Evolutionary conservation across 2,113 vertebrate genomes (phyloP).

Genomic region (Gulo gulo): DNA sequence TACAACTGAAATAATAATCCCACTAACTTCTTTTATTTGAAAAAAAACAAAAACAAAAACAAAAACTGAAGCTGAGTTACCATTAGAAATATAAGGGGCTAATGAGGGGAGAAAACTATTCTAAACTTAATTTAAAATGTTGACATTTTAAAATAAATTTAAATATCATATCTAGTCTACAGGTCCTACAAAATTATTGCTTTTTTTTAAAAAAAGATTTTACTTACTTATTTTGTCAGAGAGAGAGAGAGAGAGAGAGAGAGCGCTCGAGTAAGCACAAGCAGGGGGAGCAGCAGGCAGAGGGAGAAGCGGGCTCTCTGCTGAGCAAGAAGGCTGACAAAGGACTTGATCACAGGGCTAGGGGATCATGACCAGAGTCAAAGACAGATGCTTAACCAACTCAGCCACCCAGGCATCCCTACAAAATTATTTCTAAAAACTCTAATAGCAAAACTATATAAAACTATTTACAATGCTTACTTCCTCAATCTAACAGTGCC

Average conservation of each 20-base stretch:
- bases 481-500: neutral
- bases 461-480: neutral
- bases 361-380: too few species aligned
- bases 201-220: too few species aligned
- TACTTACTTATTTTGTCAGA: too few species aligned
- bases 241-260: too few species aligned
- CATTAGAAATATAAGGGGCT: neutral
- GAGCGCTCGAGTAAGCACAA: too few species aligned
- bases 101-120: neutral
- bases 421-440: neutral
- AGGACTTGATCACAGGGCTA: too few species aligned
- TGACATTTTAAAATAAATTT: neutral
- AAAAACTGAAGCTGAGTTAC: neutral
- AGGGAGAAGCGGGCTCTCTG: too few species aligned
- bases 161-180: neutral
- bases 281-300: too few species aligned
- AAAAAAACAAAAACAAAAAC: too few species aligned
- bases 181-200: slow-evolving; percentile 19
- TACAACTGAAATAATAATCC: slow-evolving; percentile 17
- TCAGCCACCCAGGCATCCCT: too few species aligned
- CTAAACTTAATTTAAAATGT: slow-evolving; percentile 33
- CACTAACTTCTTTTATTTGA: neutral
- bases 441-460: neutral
- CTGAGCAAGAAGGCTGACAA: too few species aligned
- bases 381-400: too few species aligned